Evolutionary conservation across 2,113 vertebrate species (phyloP).

Genomic region (Tychaedon coryphoeus): DNA sequence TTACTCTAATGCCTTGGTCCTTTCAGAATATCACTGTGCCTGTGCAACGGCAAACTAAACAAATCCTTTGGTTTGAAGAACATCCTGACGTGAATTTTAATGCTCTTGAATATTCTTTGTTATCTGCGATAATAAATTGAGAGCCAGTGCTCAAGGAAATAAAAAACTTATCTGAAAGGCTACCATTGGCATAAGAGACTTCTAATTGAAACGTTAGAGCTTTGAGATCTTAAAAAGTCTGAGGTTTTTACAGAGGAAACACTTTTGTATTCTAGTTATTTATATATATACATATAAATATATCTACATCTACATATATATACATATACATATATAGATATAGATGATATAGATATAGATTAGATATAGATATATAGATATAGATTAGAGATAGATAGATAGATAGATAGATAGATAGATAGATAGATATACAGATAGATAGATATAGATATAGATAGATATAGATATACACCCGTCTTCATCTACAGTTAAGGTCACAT

Average conservation of each 20-base stretch:
- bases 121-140: not conserved
- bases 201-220: not conserved
- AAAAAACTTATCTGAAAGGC: not conserved
- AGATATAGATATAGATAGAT: accelerated
- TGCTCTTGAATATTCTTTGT: not conserved
- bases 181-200: not conserved
- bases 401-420: not conserved
- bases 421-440: not conserved
- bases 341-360: accelerated
- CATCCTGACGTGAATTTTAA: not conserved
- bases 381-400: not conserved
- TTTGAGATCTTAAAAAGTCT: not conserved
- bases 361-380: no score
- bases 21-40: not conserved
- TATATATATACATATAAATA: accelerated
- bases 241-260: not conserved
- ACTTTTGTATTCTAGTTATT: not conserved
- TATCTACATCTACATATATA: accelerated
- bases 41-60: not conserved
- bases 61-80: not conserved
- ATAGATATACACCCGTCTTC: not conserved
- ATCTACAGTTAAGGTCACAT: not conserved
- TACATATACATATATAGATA: accelerated
- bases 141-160: not conserved
- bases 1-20: not conserved